Evolutionary conservation across 2,888 invertebrate genomes (phyloP), one percentile per base, ranked within the genome.

Genomic region (Nomada ferruginata): DNA sequence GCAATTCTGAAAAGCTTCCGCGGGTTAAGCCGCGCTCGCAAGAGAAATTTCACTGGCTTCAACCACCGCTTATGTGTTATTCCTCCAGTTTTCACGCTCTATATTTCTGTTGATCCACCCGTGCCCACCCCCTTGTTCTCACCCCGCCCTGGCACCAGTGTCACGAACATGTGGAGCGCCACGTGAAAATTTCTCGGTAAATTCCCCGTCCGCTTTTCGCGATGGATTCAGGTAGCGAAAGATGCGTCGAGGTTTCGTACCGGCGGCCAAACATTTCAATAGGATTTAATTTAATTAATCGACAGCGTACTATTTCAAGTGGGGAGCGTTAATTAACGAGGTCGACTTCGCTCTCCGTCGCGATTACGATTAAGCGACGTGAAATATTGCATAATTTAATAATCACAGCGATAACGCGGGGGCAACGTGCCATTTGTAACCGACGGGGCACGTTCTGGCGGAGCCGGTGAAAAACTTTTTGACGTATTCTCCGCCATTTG

Each of bases 1-100:
- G 76, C 73, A 76, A 82, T 85, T 81, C 75, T 71, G 79, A 75
- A 71, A 79, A 86, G 76, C 74, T 82, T 72, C 57, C 70, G 73
- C 77, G 60, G 36, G 77, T 59, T 70, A 75, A 78, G 71, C 61
- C 66, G 73, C 74, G 76, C 60, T 65, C 23, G 66, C 55, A 61
- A 77, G 76, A 71, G 66, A 72, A 72, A 76, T 75, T 81, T 66
- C 76, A 52, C 79, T 69, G 47, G 60, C 60, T 64, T 57, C 66
- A 71, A 83, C 78, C 75, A 71, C 71, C 79, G 73, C 68, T 84
- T 82, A 82, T 82, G 76, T 84, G 79, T 87, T 75, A 69, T 85
- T 76, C 68, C 70, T 42, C 66, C 75, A 55, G 60, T 81, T 84
- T 72, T 76, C 78, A 55, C 77, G 79, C 70, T 73, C 60, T 74